A percentile compares a stretch with the other conserved stretches of the same genome.
These are phyloP conservation scores for Hipparchia semele DNA, from an alignment of 2,888 invertebrate genomes.

Conservation along the genomic window DNA sequence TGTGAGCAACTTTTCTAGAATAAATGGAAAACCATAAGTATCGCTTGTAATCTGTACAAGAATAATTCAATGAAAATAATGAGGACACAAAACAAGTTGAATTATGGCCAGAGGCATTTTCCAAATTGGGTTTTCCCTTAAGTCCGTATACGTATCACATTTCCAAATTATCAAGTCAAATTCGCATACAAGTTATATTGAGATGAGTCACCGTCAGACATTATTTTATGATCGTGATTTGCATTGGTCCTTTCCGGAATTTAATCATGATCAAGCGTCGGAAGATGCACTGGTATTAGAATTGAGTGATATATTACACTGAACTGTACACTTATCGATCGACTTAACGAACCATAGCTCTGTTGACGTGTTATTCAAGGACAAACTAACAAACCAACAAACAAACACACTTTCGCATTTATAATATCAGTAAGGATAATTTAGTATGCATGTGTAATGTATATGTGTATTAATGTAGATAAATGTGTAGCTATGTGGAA, in stretches of 20 bases:
- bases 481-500: neutral
- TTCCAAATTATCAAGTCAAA: conserved; percentile 9
- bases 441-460: neutral
- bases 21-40: neutral
- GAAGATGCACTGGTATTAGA: neutral
- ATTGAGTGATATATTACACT: too few species aligned
- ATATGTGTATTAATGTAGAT: conserved; percentile 5
- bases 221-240: neutral
- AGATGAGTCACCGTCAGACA: neutral
- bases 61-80: neutral
- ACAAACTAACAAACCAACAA: too few species aligned
- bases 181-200: neutral
- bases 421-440: too few species aligned
- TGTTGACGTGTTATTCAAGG: too few species aligned
- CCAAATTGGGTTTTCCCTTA: conserved; percentile 8
- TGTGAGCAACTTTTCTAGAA: neutral
- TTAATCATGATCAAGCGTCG: neutral
- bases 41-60: neutral
- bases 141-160: neutral
- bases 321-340: too few species aligned
- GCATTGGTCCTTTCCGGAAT: neutral
- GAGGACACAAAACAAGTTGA: neutral
- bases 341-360: too few species aligned
- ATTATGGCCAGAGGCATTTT: conserved; percentile 4
- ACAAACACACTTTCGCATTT: too few species aligned